Base-by-base conservation (phyloP, 1,140 invertebrate species). In the Subanguina moxae region DNA sequence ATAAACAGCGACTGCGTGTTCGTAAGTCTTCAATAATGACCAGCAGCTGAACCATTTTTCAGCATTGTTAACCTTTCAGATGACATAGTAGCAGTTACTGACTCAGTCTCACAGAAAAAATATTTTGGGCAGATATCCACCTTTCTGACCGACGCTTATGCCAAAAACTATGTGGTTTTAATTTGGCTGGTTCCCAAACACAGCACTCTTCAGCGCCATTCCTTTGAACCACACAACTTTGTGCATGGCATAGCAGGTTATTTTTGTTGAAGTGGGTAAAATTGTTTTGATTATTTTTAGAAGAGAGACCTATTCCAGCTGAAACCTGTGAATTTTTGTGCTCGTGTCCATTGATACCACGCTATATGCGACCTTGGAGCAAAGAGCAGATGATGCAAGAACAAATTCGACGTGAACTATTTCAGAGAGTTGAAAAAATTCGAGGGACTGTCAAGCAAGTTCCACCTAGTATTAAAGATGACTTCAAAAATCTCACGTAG, bases 401-500 rank as follows among this genome's bases (percentile, higher is more conserved):
- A n/a, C 62, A 64, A 38, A 27, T 27, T 15, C 63, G 62, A n/a
- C 23, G 25, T n/a, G n/a, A 48, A 38, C 42, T 64, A 56, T 5
- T 1, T 30, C 17, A 64, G 64, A 28, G 62, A n/a, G 62, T 65
- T 30, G 64, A 23, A 8, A 62, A 65, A 67, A 64, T 65, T 28
- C 63, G 62, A 19, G 42, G 28, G 1, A 61, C 58, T 43, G 27
- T 61, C n/a, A 30, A 30, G n/a, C 5, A 43, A 19, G 58, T 25
- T 5, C 28, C 58, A 28, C 58, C 48, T 21, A 52, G 48, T 15
- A 52, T 52, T 7, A 19, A 28, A 21, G 28, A 61, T 21, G 58
- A 61, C 28, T 61, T 52, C 23, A 52, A 52, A 52, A 25, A 45
- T n/a, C 11, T 45, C n/a, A n/a, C n/a, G 11, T 45, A 45, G n/a